phyloP scores from a whole-genome alignment of 2,113 vertebrate species.

The Corvus moneduloides region DNA sequence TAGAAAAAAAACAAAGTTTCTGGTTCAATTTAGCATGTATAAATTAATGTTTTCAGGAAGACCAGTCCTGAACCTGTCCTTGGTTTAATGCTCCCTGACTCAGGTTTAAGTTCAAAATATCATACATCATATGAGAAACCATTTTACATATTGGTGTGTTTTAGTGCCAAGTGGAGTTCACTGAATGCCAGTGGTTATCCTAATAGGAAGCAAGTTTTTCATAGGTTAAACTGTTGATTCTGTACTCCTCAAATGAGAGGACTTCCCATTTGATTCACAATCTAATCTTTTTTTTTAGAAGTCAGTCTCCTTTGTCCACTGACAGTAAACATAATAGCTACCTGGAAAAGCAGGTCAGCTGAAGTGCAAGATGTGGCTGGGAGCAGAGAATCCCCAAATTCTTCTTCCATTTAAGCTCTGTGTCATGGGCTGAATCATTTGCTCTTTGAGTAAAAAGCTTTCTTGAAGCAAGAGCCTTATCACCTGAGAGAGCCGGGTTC shows the following conservation, averaged over 20 bases:
- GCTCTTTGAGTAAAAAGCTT: neutral
- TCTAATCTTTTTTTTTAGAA: neutral
- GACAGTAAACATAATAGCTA: accelerated
- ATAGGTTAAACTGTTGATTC: neutral
- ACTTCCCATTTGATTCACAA: neutral
- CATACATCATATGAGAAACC: accelerated
- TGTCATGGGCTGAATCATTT: neutral
- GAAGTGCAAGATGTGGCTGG: neutral
- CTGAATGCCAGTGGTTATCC: neutral
- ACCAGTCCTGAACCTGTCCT: neutral
- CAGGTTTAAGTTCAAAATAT: neutral
- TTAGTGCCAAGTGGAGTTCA: neutral
- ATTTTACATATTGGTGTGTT: neutral
- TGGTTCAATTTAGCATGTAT: neutral
- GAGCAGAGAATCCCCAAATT: neutral
- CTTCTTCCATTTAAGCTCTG: neutral
- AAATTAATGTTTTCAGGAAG: neutral
- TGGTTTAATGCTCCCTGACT: neutral
- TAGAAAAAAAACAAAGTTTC: neutral
- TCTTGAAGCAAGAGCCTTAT: neutral
- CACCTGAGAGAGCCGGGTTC: neutral
- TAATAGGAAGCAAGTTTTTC: neutral
- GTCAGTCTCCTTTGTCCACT: neutral
- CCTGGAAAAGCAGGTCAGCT: neutral
- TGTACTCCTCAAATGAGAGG: neutral